Base-by-base conservation (phyloP, 2,888 invertebrate species). In the Apomyelois bistriatella region DNA sequence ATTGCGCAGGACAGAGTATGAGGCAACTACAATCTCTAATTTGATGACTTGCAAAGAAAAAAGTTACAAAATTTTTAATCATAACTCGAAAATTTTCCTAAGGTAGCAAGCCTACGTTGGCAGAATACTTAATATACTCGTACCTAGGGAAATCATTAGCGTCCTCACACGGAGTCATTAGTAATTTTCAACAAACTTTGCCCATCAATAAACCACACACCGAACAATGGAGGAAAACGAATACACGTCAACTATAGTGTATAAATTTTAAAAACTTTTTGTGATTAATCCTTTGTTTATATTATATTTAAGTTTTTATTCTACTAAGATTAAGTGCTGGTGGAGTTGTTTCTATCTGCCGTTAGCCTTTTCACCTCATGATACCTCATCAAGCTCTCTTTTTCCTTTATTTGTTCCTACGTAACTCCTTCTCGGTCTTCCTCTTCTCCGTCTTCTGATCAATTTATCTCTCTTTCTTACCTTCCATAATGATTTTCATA, bases 111-210 rank as follows among this genome's bases (percentile, higher is more conserved):
- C 13, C 37, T 15, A 15, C 38, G 15, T n/a, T 1, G 7, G 15
- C 38, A 38, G 38, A 15, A 38, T 38, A 38, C 8, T 38, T 41
- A 41, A 17, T 22, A 41, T 3, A 3, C 5, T 7, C 12, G n/a
- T 38, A 13, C 38, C 42, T n/a, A n/a, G 28, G 42, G 42, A 41
- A 41, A 43, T 30, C 43, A 43, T 43, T 30, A 43, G 30, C 30
- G 13, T 5, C 13, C 30, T 43, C 8, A 3, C 13, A 28, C 30
- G 12, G 28, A 43, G 30, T 43, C 43, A 30, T 43, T 43, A 43
- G 43, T 30, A 30, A 43, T 43, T 43, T 43, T 30, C 43, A 12
- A 43, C 43, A 43, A 43, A 43, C 30, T 43, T 43, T 8, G 30
- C 30, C 30, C 43, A 30, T 43, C 43, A 43, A 43, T 43, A 30